phyloP scores from a whole-genome alignment of 2,888 invertebrate genomes.

The Ichneumoninae sp. region DNA sequence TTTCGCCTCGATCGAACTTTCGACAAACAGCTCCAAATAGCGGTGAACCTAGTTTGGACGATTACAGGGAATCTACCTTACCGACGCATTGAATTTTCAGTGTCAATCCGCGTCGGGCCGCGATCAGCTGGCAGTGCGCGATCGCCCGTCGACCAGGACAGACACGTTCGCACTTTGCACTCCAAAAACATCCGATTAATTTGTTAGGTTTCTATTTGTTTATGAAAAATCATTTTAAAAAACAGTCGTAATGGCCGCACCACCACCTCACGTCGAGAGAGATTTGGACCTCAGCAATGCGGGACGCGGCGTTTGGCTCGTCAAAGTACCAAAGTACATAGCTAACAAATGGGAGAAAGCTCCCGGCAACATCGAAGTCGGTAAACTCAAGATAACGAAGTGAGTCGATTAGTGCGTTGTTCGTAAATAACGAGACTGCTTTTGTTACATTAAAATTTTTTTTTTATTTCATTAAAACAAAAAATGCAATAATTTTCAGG shows the following conservation, averaged over 20 bases:
- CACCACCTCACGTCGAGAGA: conserved; percentile 88
- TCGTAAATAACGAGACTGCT: neutral
- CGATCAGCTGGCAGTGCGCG: conserved; percentile 13
- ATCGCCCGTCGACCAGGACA: conserved; percentile 1
- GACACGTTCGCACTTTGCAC: neutral
- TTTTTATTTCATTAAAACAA: neutral
- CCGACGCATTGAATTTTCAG: neutral
- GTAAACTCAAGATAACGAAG: conserved; percentile 94
- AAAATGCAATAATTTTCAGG: conserved; percentile 78
- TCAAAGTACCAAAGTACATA: conserved; percentile 98
- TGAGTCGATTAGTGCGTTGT: conserved; percentile 79
- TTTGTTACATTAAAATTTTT: neutral
- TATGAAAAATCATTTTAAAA: neutral
- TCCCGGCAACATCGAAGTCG: conserved; percentile 96
- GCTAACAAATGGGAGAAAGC: conserved; percentile 98
- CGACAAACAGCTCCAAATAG: no score
- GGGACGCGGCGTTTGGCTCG: conserved; percentile 97
- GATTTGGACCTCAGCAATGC: conserved; percentile 95
- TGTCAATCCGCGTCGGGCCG: neutral
- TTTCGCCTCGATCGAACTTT: no score
- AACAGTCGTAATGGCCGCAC: conserved; percentile 79
- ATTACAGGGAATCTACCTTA: neutral
- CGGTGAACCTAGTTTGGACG: neutral
- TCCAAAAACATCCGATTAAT: neutral
- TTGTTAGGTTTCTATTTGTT: neutral